Conservation (phyloP, 1,140 invertebrate species). For the Neodiprion lecontei region DNA sequence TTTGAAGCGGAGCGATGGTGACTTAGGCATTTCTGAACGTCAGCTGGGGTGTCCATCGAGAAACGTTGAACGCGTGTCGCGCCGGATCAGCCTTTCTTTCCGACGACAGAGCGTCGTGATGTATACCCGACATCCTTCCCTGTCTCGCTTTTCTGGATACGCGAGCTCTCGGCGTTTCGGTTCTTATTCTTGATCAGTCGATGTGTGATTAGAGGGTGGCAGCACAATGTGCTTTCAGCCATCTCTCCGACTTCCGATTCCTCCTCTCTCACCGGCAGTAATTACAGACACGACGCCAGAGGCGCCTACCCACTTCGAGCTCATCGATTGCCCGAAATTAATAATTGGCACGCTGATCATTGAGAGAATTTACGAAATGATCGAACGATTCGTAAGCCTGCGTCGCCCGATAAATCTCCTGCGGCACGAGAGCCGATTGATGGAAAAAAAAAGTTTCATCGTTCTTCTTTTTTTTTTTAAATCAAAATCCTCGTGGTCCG, state of each 20-base stretch:
- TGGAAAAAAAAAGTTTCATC: no score
- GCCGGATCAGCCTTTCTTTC: background rate
- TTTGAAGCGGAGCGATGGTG: background rate
- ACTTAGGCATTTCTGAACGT: background rate
- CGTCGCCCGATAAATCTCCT: no score
- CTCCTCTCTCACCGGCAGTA: slow-evolving; percentile 38
- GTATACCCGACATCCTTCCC: no score
- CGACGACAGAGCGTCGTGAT: background rate
- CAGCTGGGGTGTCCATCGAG: background rate
- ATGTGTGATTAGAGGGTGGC: slow-evolving; percentile 59
- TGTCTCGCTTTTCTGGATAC: no score
- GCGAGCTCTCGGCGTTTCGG: background rate
- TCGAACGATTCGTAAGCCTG: no score
- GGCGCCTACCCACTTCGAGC: slow-evolving; percentile 46
- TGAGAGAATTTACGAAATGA: no score
- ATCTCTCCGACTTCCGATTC: slow-evolving; percentile 28
- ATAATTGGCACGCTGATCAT: slow-evolving; percentile 46
- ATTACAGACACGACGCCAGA: slow-evolving; percentile 51
- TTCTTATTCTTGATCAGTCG: slow-evolving; percentile 52
- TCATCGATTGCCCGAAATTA: slow-evolving; percentile 59
- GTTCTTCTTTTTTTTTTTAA: no score
- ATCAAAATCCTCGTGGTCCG: no score
- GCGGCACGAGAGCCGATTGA: no score
- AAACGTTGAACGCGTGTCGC: background rate
- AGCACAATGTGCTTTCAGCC: slow-evolving; percentile 54